These are phyloP conservation scores for Aphis craccivora DNA, from an alignment of 1,140 invertebrate species.

Conservation along the genomic window DNA sequence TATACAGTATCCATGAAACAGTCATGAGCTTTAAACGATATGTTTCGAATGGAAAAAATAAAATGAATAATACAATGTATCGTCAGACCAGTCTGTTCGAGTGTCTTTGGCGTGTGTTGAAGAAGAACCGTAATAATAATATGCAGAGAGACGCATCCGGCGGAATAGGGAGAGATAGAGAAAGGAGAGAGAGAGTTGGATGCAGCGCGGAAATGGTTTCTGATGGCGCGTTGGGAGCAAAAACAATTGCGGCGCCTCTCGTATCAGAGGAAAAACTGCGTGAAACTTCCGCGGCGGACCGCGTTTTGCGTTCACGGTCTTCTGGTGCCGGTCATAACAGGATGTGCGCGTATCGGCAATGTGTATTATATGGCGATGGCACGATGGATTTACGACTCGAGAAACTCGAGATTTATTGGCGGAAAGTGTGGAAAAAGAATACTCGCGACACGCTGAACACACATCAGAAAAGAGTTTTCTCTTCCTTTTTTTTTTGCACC, in stretches of 20 bases:
- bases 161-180: no score
- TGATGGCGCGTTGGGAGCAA: not conserved
- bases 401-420: constrained; percentile 20
- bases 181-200: not conserved
- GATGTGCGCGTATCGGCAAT: not conserved
- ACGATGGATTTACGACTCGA: constrained; percentile 27
- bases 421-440: not conserved
- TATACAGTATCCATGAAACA: not conserved
- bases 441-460: not conserved
- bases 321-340: constrained; percentile 11
- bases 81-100: not conserved
- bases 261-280: not conserved
- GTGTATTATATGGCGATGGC: not conserved
- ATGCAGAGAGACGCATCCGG: not conserved
- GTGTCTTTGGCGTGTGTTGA: not conserved
- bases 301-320: not conserved
- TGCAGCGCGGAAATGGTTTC: not conserved
- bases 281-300: not conserved
- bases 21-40: not conserved
- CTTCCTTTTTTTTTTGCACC: not conserved
- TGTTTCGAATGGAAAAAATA: not conserved
- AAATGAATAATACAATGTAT: not conserved
- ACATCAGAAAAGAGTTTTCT: constrained; percentile 21
- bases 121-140: not conserved
- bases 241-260: not conserved